Base-by-base conservation (phyloP, 2,113 vertebrate genomes). In the Motacilla alba region DNA sequence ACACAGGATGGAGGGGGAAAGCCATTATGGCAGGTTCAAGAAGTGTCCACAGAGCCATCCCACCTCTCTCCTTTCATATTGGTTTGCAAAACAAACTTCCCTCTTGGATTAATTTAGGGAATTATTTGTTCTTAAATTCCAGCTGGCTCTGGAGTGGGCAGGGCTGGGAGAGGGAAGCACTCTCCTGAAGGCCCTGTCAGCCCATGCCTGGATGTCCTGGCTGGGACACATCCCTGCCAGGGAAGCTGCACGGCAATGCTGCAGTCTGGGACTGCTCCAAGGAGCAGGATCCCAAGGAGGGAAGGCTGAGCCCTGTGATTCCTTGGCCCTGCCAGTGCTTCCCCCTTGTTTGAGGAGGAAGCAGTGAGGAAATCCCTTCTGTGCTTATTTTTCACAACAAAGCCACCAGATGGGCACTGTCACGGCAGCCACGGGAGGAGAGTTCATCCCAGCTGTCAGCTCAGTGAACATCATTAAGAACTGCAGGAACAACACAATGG, bases 401-500 rank as follows among this genome's bases (percentile, higher is more conserved):
- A 62, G 31, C 9, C 33, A 37, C 43, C 0, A 0, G 15, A 28
- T 7, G 27, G 11, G 21, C 75, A 22, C 9, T 8, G 26, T 7
- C n/a, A 33, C 0, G 0, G 56, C 47, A 86, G 43, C 66, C 41
- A 20, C 7, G 19, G 50, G 39, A 77, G 22, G 43, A 50, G 21
- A 62, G 37, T 1, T 62, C 37, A 14, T 11, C 27, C 33, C 63
- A 62, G 81, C 43, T 44, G 13, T 8, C 14, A 37, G 68, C 81
- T 12, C 81, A 74, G 27, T 12, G 11, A 49, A 6, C 16, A 79
- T 30, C 56, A 24, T 79, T 16, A 60, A 24, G 30, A 75, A 75
- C 30, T 17, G 7, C 63, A 37, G 13, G 33, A 64, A 53, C 43
- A 55, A 7, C 11, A 31, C 41, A 31, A n/a, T 4, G 31, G 58